Evolutionary conservation across 2,888 invertebrate species (phyloP).

Genomic region (Polydrusus cervinus): DNA sequence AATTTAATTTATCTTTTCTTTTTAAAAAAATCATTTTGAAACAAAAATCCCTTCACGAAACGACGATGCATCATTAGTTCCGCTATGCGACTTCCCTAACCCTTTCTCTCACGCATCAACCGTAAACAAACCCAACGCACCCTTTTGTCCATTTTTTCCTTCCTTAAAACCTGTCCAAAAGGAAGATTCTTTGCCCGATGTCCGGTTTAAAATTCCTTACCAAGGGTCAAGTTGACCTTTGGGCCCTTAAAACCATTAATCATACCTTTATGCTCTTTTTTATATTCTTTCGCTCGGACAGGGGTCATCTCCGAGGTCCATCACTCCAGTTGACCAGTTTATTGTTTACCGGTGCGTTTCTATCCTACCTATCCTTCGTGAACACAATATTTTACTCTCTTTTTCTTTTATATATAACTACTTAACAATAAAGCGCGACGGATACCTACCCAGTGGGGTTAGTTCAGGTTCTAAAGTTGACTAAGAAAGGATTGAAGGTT

Average conservation of each 20-base stretch:
- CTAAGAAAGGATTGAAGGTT: slow-evolving; percentile 27
- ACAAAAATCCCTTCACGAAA: slow-evolving; percentile 18
- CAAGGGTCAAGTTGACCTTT: slow-evolving; percentile 70
- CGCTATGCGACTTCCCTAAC: slow-evolving; percentile 53
- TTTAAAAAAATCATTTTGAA: too few species aligned
- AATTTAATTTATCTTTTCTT: too few species aligned
- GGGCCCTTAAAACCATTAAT: slow-evolving; percentile 72
- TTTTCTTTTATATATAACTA: slow-evolving; percentile 7
- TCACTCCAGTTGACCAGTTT: slow-evolving; percentile 61
- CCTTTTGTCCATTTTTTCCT: slow-evolving; percentile 49
- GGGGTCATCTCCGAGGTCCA: slow-evolving; percentile 65
- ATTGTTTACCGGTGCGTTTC: background rate
- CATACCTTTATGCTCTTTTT: slow-evolving; percentile 67
- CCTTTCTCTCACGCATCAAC: slow-evolving; percentile 54
- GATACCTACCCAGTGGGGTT: background rate
- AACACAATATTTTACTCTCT: slow-evolving; percentile 12
- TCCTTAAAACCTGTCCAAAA: slow-evolving; percentile 53
- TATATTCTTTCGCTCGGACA: slow-evolving; percentile 58
- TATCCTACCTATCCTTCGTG: background rate
- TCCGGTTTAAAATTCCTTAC: slow-evolving; percentile 68
- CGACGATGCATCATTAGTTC: slow-evolving; percentile 50
- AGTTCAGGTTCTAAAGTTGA: background rate
- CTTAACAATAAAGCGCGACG: background rate
- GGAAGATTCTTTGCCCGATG: slow-evolving; percentile 59
- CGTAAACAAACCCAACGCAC: slow-evolving; percentile 52